Evolutionary conservation across 2,797 vertebrate genomes (phyloP).

Genomic region (Iguana delicatissima): DNA sequence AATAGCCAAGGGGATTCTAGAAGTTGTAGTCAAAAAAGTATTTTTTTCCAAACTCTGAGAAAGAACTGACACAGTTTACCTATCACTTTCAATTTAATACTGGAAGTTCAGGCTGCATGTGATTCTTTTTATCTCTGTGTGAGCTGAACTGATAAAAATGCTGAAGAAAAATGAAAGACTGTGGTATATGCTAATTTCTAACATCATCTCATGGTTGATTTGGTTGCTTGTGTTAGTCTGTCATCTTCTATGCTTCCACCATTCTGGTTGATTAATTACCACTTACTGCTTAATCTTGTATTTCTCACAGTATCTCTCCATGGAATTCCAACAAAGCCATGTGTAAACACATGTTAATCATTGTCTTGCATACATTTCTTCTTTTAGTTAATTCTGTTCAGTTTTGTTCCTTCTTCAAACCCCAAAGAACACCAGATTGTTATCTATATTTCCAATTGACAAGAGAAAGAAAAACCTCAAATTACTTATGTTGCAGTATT

Average conservation of each 20-base stretch:
- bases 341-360: slow-evolving; percentile 25
- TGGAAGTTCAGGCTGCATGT: neutral
- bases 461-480: neutral
- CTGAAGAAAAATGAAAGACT: slow-evolving; percentile 28
- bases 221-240: slow-evolving; percentile 25
- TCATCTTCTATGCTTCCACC: slow-evolving; percentile 22
- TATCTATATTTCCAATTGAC: neutral
- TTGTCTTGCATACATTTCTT: neutral
- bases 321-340: slow-evolving; percentile 10
- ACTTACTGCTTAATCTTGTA: slow-evolving; percentile 17
- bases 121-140: neutral
- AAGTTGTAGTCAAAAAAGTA: neutral
- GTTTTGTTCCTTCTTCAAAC: neutral
- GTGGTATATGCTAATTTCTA: slow-evolving; percentile 2
- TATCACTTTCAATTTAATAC: neutral
- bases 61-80: neutral
- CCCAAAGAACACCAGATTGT: neutral
- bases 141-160: slow-evolving; percentile 15
- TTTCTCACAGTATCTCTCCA: slow-evolving; percentile 25
- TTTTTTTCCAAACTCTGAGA: too few species aligned
- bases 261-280: slow-evolving; percentile 36
- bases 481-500: too few species aligned
- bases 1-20: neutral
- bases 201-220: slow-evolving; percentile 32
- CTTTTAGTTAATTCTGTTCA: slow-evolving; percentile 4